A percentile compares a stretch with the other conserved stretches of the same genome.
Evolutionary conservation across 2,113 vertebrate genomes (phyloP).

Genomic region (Pygoscelis adeliae): DNA sequence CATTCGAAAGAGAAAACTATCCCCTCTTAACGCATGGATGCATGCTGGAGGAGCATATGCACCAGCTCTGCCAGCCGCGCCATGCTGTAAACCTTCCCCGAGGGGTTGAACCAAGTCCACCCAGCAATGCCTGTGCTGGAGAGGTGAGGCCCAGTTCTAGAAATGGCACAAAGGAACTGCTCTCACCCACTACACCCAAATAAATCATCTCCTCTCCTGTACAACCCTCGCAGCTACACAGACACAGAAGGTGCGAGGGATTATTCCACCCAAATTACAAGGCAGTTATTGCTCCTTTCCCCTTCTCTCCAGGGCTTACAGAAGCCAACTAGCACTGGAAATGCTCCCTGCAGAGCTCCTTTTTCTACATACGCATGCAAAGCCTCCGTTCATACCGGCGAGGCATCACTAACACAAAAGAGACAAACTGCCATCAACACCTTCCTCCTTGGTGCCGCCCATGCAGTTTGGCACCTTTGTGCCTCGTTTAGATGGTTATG

Average conservation of each 20-base stretch:
- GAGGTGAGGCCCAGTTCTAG: neutral
- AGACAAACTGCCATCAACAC: constrained; percentile 59
- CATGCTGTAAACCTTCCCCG: fast-evolving
- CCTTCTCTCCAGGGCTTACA: neutral
- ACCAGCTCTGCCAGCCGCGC: neutral
- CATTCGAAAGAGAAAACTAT: constrained; percentile 28
- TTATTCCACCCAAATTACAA: constrained; percentile 55
- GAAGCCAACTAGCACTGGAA: constrained; percentile 21
- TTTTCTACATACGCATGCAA: neutral
- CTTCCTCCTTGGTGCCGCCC: constrained; percentile 40
- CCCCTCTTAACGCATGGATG: neutral
- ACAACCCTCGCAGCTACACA: constrained; percentile 34
- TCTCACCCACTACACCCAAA: constrained; percentile 33
- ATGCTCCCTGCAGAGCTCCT: neutral
- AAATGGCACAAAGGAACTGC: neutral
- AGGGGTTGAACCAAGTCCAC: neutral
- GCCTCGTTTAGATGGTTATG: constrained; percentile 28
- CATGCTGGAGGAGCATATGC: neutral
- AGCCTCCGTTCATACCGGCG: neutral
- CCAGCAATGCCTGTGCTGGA: neutral
- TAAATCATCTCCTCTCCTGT: constrained; percentile 17
- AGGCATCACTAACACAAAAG: constrained; percentile 52
- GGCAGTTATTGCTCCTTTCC: constrained; percentile 50
- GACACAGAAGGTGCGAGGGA: constrained; percentile 64
- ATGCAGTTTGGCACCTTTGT: constrained; percentile 53